Percentiles rank a stretch among this genome's conserved stretches.
Conservation (phyloP, 2,113 vertebrate genomes). For the Passer montanus region DNA sequence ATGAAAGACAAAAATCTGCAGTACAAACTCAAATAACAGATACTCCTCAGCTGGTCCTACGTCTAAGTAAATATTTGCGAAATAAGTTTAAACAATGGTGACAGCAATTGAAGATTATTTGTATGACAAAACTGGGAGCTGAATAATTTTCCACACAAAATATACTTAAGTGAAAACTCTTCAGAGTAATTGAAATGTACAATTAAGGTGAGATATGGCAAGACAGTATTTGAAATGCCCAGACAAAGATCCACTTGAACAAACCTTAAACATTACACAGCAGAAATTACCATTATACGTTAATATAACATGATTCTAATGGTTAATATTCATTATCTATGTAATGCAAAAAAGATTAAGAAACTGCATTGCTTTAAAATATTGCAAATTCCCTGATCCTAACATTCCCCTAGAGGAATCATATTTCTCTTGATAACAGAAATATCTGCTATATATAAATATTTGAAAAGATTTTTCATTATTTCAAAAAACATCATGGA, state of each 20-base stretch:
- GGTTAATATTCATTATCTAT: background rate
- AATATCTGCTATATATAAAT: background rate
- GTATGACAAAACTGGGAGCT: background rate
- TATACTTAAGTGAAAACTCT: background rate
- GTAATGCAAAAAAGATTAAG: background rate
- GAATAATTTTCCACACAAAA: background rate
- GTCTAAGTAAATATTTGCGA: background rate
- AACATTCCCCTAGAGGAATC: background rate
- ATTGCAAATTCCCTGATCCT: background rate
- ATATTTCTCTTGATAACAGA: background rate
- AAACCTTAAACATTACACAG: background rate
- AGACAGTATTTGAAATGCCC: background rate
- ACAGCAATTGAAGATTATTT: background rate
- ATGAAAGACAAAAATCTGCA: background rate
- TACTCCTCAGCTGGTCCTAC: background rate
- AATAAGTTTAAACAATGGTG: background rate
- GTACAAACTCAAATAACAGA: background rate
- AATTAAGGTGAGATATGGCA: background rate
- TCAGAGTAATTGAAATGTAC: background rate
- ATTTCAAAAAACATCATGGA: slow-evolving; percentile 35
- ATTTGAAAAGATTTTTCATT: background rate
- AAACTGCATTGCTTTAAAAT: background rate
- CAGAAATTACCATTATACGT: background rate
- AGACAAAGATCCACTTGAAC: background rate
- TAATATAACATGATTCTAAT: background rate